Conservation (phyloP, 1,140 invertebrate genomes). For the Holcopasites calliopsidis region DNA sequence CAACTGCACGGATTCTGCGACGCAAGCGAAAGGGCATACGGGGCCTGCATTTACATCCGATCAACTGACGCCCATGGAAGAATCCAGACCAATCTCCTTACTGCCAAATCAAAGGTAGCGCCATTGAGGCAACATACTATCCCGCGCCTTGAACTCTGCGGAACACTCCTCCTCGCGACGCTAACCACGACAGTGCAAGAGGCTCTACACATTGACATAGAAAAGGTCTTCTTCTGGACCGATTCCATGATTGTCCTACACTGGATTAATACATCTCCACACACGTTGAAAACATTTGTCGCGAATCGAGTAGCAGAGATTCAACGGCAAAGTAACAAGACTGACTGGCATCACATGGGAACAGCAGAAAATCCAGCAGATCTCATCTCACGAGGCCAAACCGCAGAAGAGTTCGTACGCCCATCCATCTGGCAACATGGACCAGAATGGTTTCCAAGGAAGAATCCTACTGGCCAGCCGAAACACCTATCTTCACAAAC, state of each 20-base stretch:
- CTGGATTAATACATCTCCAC: slow-evolving; percentile 63
- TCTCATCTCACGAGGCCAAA: slow-evolving; percentile 64
- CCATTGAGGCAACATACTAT: neutral
- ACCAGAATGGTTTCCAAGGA: slow-evolving; percentile 6
- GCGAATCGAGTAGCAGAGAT: slow-evolving; percentile 70
- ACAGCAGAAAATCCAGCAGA: slow-evolving; percentile 72
- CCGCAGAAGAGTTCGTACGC: slow-evolving; percentile 10
- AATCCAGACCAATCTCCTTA: neutral
- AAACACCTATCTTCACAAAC: too few relatives aligned
- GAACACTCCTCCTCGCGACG: neutral
- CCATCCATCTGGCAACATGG: slow-evolving; percentile 4
- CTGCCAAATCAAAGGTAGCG: neutral
- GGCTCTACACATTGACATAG: neutral
- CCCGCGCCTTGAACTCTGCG: neutral
- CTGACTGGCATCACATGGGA: slow-evolving; percentile 66
- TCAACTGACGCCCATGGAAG: neutral
- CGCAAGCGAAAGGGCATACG: too few relatives aligned
- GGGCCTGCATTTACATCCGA: neutral
- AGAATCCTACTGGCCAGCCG: too few relatives aligned
- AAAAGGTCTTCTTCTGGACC: slow-evolving; percentile 39
- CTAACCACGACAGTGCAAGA: neutral
- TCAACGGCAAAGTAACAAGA: slow-evolving; percentile 40
- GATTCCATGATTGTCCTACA: slow-evolving; percentile 31
- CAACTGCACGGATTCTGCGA: too few relatives aligned
- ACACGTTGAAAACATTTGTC: slow-evolving; percentile 61